Evolutionary conservation across 2,113 vertebrate genomes (phyloP).

Genomic region (Sylvicapra grimmia): DNA sequence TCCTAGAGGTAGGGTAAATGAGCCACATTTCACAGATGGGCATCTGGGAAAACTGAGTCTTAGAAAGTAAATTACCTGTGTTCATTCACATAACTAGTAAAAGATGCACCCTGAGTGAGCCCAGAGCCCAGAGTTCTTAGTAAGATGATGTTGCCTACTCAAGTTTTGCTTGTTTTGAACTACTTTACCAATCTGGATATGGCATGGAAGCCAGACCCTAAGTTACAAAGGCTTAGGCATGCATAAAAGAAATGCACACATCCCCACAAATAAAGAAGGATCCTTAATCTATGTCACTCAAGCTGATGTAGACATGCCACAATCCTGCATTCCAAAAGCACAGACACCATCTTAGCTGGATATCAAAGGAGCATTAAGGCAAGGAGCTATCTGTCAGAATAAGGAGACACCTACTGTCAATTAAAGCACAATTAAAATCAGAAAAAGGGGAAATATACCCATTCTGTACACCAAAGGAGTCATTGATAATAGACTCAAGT

Average conservation of each 20-base stretch:
- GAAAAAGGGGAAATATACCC: background rate
- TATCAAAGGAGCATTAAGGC: background rate
- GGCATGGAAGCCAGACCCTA: background rate
- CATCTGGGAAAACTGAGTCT: background rate
- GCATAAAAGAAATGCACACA: background rate
- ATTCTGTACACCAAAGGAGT: background rate
- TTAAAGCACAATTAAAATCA: background rate
- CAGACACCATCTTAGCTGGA: background rate
- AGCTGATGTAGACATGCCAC: background rate
- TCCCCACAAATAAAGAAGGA: background rate
- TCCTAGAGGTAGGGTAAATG: background rate
- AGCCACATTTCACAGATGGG: background rate
- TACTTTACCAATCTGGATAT: background rate
- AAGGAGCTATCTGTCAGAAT: background rate
- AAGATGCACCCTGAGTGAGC: background rate
- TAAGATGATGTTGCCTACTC: background rate
- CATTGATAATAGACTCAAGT: background rate
- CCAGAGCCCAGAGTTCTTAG: background rate
- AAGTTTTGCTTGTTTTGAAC: background rate
- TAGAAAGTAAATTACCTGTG: background rate
- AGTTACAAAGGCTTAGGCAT: background rate
- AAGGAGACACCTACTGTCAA: constrained; percentile 6
- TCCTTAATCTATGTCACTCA: background rate
- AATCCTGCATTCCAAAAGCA: background rate
- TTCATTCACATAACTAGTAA: background rate